Evolutionary conservation across 1,140 invertebrate genomes (phyloP).

Genomic region (Ericerus pela): DNA sequence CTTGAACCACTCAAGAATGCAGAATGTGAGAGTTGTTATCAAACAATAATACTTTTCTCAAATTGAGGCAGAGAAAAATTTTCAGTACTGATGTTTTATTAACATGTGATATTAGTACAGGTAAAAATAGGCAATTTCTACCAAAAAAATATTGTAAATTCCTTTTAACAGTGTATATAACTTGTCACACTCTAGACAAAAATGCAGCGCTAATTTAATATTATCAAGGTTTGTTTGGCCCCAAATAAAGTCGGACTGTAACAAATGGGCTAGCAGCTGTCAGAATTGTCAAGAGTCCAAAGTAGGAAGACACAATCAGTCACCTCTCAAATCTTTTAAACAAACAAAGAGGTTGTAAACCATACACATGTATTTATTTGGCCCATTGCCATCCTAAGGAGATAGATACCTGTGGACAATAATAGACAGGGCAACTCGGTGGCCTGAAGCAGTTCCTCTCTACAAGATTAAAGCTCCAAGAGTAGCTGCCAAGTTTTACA

Average conservation of each 20-base stretch:
- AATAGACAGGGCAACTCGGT: conserved; percentile 27
- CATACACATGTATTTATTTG: conserved; percentile 36
- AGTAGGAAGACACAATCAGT: not conserved
- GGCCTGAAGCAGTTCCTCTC: conserved; percentile 27
- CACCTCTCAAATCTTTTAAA: not conserved
- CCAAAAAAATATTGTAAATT: no score
- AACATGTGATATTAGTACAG: no score
- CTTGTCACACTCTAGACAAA: no score
- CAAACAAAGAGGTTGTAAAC: conserved; percentile 22
- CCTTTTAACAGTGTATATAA: no score
- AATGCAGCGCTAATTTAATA: no score
- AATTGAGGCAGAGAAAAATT: no score
- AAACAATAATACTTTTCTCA: no score
- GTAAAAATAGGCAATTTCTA: no score
- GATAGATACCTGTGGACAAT: conserved; percentile 25
- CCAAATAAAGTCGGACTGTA: not conserved
- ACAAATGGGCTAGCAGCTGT: not conserved
- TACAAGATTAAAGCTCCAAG: conserved; percentile 26
- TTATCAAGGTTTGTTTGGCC: no score
- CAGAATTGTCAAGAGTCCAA: conserved; percentile 2
- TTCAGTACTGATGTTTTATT: no score
- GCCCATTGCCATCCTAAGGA: conserved; percentile 23
- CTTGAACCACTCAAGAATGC: no score
- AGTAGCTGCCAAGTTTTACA: conserved; percentile 17
- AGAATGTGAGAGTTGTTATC: no score